Evolutionary conservation across 2,113 vertebrate species (phyloP).

Genomic region (pig (Sus scrofa)): DNA sequence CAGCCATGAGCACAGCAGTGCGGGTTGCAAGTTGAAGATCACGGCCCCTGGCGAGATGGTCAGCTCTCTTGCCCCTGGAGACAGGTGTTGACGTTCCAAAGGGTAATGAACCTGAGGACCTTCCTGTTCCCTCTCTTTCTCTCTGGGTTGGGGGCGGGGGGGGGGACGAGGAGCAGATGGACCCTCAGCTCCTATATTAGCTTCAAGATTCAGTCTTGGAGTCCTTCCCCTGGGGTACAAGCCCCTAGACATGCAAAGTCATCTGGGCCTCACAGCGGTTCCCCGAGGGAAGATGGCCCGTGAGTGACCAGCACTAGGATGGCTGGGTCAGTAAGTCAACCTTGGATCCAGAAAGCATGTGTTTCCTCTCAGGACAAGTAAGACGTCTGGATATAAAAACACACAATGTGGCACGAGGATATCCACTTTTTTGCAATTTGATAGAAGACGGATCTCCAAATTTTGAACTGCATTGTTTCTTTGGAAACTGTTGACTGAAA

Average conservation of each 20-base stretch:
- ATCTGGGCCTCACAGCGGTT: rapidly evolving
- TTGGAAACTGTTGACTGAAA: not conserved
- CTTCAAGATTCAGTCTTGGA: not conserved
- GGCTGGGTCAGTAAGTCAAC: too few species aligned
- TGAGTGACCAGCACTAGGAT: rapidly evolving
- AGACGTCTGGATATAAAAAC: not conserved
- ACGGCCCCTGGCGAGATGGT: not conserved
- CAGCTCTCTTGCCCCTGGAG: not conserved
- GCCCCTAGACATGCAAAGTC: rapidly evolving
- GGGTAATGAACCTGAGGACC: not conserved
- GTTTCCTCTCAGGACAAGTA: not conserved
- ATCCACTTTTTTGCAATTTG: not conserved
- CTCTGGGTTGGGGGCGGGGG: not conserved
- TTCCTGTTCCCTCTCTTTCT: not conserved
- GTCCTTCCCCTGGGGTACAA: too few species aligned
- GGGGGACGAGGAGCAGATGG: too few species aligned
- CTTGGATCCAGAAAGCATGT: not conserved
- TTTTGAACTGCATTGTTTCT: not conserved
- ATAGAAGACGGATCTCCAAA: not conserved
- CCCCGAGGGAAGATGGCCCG: rapidly evolving
- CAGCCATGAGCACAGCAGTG: not conserved
- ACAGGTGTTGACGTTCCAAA: too few species aligned
- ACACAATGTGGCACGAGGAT: rapidly evolving
- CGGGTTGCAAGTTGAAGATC: not conserved
- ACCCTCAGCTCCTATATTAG: not conserved